Conservation (phyloP, 1,140 invertebrate genomes). For the Halictus rubicundus region DNA sequence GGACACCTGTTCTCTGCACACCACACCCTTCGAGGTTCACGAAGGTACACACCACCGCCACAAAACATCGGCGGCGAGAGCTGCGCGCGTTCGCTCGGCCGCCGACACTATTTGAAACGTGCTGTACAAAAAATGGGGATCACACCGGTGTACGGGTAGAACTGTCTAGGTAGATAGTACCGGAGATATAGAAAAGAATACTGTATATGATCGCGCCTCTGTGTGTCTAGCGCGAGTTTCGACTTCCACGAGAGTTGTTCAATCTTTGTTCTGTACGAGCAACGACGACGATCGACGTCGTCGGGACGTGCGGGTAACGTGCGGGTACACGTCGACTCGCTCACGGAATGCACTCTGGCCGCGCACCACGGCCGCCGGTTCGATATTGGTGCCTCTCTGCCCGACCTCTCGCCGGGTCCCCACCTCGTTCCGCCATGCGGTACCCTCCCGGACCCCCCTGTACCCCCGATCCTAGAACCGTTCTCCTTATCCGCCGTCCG, state of each 20-base stretch:
- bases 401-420: slow-evolving; percentile 54
- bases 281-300: neutral
- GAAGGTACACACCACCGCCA: slow-evolving; percentile 27
- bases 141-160: no score
- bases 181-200: no score
- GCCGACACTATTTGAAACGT: no score
- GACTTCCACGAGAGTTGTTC: no score
- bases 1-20: slow-evolving; percentile 58
- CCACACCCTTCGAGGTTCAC: slow-evolving; percentile 57
- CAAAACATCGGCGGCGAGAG: slow-evolving; percentile 26
- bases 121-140: no score
- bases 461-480: slow-evolving; percentile 5
- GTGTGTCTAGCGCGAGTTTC: no score
- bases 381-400: slow-evolving; percentile 79
- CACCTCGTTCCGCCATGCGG: slow-evolving; percentile 50
- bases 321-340: neutral
- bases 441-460: slow-evolving; percentile 36
- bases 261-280: no score
- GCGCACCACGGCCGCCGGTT: slow-evolving; percentile 75
- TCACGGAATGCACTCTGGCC: slow-evolving; percentile 65
- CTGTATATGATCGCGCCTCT: no score
- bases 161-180: no score
- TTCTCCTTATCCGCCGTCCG: slow-evolving; percentile 54
- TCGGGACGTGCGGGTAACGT: no score
- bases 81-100: slow-evolving; percentile 9